Base-by-base conservation (phyloP, 2,888 invertebrate species). In the Volucella inanis region DNA sequence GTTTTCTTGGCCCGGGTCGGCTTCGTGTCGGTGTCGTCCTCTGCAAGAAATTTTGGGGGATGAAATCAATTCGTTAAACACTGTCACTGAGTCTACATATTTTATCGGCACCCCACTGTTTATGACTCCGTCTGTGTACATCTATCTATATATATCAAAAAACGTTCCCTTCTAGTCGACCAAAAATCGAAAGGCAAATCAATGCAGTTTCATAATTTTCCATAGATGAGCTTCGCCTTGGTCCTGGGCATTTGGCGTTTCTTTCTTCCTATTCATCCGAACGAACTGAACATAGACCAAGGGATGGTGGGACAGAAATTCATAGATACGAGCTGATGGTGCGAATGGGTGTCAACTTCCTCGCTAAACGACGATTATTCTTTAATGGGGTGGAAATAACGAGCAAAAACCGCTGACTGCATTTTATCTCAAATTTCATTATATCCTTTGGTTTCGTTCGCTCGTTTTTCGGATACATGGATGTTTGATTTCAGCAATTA, bases 301-400 rank as follows among this genome's bases (percentile, higher is more conserved):
- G 38, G 22, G 39, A 38, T 59, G 70, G 67, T 76, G 76, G 41
- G 11, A 61, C 67, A 52, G 22, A 15, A 41, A 41, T 39, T 59
- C 14, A n/a, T 11, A 12, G 11, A 6, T 10, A 14, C n/a, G 41
- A 22, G 1, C 41, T 8, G 57, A 18, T 39, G 31, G 31, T 31
- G 62, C n/a, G 55, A 43, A 61, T 74, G 61, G 31, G 57, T 74
- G 74, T 74, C 47, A 38, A 59, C 64, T 68, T 72, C 55, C 64
- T 68, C 57, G 62, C 76, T 81, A 81, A 85, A 81, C 72, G 85
- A 61, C 52, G 81, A 85, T 85, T 85, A 85, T 81, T 68, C 8
- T 77, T 57, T 72, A 85, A 85, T 85, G 85, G 85, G 57, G 72
- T 85, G 85, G 85, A 85, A 81, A 85, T 85, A 81, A 85, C 81